These are phyloP conservation scores for Sphaerophoria taeniata DNA, from an alignment of 2,888 invertebrate genomes.

Conservation along the genomic window DNA sequence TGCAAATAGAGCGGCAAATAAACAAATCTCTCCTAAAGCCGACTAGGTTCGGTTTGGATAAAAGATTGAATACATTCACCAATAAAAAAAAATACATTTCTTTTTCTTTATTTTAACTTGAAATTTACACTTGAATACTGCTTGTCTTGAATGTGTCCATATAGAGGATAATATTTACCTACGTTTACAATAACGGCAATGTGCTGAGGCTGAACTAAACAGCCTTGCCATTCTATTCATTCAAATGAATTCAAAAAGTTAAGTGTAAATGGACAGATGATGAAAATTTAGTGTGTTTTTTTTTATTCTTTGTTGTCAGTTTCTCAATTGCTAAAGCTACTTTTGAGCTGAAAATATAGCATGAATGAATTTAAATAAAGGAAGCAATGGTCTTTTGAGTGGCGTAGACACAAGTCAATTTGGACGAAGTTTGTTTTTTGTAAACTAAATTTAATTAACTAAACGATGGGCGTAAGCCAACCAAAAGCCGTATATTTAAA, in stretches of 20 bases:
- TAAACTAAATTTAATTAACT: neutral
- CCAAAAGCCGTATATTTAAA: too few relatives aligned
- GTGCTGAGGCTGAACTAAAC: neutral
- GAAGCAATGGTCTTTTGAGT: conserved; percentile 64
- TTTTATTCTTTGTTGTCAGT: neutral
- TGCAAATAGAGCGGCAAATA: conserved; percentile 30
- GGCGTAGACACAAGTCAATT: conserved; percentile 4
- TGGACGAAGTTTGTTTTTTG: neutral
- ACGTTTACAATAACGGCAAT: neutral
- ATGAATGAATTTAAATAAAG: conserved; percentile 9
- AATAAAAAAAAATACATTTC: neutral
- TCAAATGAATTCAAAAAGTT: conserved; percentile 30
- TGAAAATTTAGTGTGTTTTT: neutral
- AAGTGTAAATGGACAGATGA: conserved; percentile 29
- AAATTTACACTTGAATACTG: conserved; percentile 13
- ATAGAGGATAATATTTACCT: neutral
- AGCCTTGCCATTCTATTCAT: conserved; percentile 34
- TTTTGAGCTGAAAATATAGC: neutral
- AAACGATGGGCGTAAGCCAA: too few relatives aligned
- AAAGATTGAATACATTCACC: neutral
- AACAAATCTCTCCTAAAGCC: conserved; percentile 26
- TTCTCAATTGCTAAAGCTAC: conserved; percentile 13
- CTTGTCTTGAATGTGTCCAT: neutral
- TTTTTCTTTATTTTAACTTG: neutral
- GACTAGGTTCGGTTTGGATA: neutral